A percentile compares a stretch with the other conserved stretches of the same genome.
phyloP scores from a whole-genome alignment of 2,888 invertebrate species.

The Drosophila diplacantha region DNA sequence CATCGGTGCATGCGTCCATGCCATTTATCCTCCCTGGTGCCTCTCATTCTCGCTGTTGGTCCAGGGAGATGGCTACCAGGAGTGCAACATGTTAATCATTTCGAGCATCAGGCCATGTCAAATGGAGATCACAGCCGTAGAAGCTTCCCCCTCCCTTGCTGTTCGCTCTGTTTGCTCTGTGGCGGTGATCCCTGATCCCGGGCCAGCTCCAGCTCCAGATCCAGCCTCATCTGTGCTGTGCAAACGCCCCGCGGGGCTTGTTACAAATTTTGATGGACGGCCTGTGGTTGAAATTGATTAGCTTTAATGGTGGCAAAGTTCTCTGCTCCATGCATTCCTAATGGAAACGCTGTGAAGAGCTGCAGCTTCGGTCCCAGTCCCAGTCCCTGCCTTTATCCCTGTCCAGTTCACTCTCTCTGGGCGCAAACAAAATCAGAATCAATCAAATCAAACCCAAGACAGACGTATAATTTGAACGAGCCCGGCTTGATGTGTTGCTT shows the following conservation, averaged over 20 bases:
- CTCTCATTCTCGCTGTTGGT: background rate
- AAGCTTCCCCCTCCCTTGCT: constrained; percentile 5
- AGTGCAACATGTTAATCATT: constrained; percentile 67
- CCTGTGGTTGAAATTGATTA: constrained; percentile 64
- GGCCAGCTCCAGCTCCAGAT: background rate
- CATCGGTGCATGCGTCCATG: constrained; percentile 3
- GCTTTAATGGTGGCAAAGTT: constrained; percentile 67
- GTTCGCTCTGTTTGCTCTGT: constrained; percentile 13
- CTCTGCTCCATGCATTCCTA: constrained; percentile 46
- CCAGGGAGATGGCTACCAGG: constrained; percentile 13
- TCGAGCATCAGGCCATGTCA: constrained; percentile 64
- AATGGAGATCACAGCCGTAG: constrained; percentile 37
- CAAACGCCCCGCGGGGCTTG: constrained; percentile 64
- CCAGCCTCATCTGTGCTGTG: constrained; percentile 26
- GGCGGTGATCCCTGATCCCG: constrained; percentile 13
- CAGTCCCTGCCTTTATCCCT: background rate
- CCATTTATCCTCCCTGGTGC: constrained; percentile 15
- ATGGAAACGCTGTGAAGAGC: constrained; percentile 45
- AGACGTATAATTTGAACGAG: constrained; percentile 61
- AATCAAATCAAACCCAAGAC: constrained; percentile 57
- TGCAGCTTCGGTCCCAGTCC: background rate
- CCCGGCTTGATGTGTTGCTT: constrained; percentile 27
- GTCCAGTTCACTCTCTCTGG: background rate
- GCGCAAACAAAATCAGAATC: constrained; percentile 46
- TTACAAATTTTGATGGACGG: constrained; percentile 73